A percentile compares a stretch with the other conserved stretches of the same genome.
Evolutionary conservation across 2,797 vertebrate genomes (phyloP).

Genomic region (Neosalanx taihuensis): DNA sequence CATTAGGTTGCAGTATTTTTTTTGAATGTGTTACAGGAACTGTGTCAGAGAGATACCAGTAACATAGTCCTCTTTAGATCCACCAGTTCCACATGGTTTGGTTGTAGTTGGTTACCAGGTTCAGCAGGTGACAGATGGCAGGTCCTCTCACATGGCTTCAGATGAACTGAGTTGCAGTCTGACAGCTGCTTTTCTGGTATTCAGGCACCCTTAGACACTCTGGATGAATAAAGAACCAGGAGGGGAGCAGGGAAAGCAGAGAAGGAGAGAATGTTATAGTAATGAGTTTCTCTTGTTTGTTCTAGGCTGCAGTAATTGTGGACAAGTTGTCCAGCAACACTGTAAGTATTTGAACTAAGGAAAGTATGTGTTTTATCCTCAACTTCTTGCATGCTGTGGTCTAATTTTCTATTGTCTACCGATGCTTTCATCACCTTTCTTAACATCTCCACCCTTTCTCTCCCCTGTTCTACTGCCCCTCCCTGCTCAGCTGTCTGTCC

Average conservation of each 20-base stretch:
- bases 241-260: neutral
- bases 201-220: too few species aligned
- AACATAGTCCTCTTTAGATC: slow-evolving; percentile 9
- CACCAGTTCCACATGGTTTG: slow-evolving; percentile 34
- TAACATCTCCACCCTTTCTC: too few species aligned
- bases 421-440: too few species aligned
- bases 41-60: neutral
- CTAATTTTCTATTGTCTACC: too few species aligned
- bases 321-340: slow-evolving; percentile 61
- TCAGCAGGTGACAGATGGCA: slow-evolving; percentile 51
- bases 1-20: slow-evolving; percentile 20
- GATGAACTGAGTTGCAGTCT: slow-evolving; percentile 24
- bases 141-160: slow-evolving; percentile 14
- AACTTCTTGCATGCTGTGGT: too few species aligned
- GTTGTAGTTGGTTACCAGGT: slow-evolving; percentile 9
- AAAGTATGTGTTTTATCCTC: too few species aligned
- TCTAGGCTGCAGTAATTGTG: slow-evolving; percentile 68
- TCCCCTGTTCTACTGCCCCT: neutral
- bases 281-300: slow-evolving; percentile 21
- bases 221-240: neutral
- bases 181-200: slow-evolving; percentile 41
- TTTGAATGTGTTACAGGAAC: neutral
- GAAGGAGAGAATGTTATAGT: neutral
- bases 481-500: slow-evolving; percentile 45
- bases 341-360: slow-evolving; percentile 55